Evolutionary conservation across 2,888 invertebrate species (phyloP), one percentile per base, ranked within the genome.

Genomic region (Ophion ventricosus): DNA sequence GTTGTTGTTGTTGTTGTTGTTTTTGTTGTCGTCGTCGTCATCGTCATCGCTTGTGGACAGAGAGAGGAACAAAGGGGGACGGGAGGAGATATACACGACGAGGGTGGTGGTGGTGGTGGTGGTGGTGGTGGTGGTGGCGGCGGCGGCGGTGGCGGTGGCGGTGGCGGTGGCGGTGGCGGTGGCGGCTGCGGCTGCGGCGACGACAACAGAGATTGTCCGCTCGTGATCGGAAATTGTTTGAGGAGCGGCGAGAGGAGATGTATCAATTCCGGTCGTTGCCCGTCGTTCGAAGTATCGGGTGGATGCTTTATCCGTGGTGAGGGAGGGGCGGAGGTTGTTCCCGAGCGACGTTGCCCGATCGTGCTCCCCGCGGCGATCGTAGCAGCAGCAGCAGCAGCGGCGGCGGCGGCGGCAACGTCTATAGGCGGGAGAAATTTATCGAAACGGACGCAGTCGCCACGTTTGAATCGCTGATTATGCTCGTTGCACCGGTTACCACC

Each of bases 251-350:
- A 94, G 74, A 94, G 89, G 17, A 20, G 69, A 54, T 26, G 23
- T 54, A 54, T 29, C 17, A 49, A 54, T 43, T 26, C 26, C n/a
- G 54, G 54, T 40, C 26, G 25, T 26, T 20, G 61, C 11, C 23
- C 49, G 43, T 20, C 64, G 49, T 54, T 14, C 43, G 95, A 95
- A 43, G 96, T 54, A 57, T 96, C 96, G 40, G 96, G 96, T 1
- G 96, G 95, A 90, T 95, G 96, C 91, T 96, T 96, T 91, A 96
- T 95, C 90, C 96, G 94, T 0, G 97, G 97, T 0, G 97, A 97
- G 54, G 97, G 97, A 87, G 97, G 97, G 87, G 97, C 96, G 87
- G 97, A 96, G 35, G 96, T 95, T 82, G 95, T 95, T 93, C 95
- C 95, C 84, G 96, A 91, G 43, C 92, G 92, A 69, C 90, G 89